Evolutionary conservation across 2,797 vertebrate genomes (phyloP), one percentile per base, ranked within the genome.

Genomic region (Lagocephalus sceleratus): DNA sequence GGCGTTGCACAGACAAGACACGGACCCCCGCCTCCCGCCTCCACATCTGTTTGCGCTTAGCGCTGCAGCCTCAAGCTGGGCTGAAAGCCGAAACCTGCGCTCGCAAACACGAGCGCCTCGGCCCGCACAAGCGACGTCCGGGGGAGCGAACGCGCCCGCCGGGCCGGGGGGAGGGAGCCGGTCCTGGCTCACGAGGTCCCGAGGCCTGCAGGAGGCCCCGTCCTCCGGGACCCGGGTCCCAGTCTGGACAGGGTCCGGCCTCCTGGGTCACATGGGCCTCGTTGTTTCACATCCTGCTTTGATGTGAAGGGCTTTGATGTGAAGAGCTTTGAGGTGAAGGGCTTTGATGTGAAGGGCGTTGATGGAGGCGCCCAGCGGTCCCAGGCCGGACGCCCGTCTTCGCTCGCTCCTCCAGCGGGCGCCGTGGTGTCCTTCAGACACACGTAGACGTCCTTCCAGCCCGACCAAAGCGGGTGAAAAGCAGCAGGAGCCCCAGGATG

Each of bases 31-130:
- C 48, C 71, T 63, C 68, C 63, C 23, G 45, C 54, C 68, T 63
- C 35, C 57, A 77, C 84, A 84, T 86, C 75, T 88, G 85, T 74
- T 84, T 85, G 73, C 71, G 75, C 68, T 87, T 77, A 82, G 46
- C 35, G 47, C 16, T 43, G 73, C 75, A 48, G 39, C 48, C 71
- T 81, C 71, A 62, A 55, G 73, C 60, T 64, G 63, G 57, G 44
- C 52, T 2, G 67, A 82, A 79, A 81, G 69, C 79, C 73, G 67
- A 83, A 70, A 71, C 78, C 71, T 20, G 11, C 64, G 48, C 47
- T 57, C 54, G 49, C 51, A 58, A n/a, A 46, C 60, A 60, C 41
- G 58, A 47, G 51, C 73, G 25, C 54, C 68, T 57, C 32, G 2
- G 14, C 32, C 32, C 5, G 32, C 11, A 74, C 74, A 82, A 78